These are phyloP conservation scores for Corydoras maculifer DNA, from an alignment of 2,113 vertebrate species.

Conservation along the genomic window DNA sequence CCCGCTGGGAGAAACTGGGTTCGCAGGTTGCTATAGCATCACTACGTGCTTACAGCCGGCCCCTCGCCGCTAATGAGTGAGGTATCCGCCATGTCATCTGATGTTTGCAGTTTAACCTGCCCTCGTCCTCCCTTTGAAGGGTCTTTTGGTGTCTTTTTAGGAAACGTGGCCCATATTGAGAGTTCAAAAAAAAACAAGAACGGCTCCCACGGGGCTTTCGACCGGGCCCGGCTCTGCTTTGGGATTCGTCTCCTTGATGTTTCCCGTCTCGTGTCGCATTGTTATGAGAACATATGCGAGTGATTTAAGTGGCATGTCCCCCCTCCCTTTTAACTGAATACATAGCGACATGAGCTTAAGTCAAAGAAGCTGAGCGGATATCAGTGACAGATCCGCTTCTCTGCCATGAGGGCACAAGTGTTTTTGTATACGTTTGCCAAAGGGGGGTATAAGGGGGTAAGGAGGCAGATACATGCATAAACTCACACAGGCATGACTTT, in stretches of 20 bases:
- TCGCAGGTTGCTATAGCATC: background rate
- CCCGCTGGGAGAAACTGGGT: conserved; percentile 10
- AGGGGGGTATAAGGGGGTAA: background rate
- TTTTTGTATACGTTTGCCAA: conserved; percentile 9
- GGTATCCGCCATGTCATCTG: background rate
- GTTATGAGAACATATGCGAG: conserved; percentile 33
- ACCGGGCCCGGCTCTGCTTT: background rate
- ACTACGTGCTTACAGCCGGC: too few relatives aligned
- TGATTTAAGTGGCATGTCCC: conserved; percentile 40
- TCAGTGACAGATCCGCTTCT: conserved; percentile 40
- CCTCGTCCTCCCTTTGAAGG: background rate
- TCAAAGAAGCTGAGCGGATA: conserved; percentile 35
- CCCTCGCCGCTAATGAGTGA: background rate
- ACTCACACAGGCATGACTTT: conserved; percentile 37
- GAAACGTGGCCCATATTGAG: background rate
- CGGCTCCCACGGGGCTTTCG: background rate
- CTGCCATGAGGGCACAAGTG: conserved; percentile 6
- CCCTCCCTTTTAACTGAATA: conserved; percentile 19
- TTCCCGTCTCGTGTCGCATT: background rate
- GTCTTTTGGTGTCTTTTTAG: background rate
- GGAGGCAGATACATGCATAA: conserved; percentile 24
- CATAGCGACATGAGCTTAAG: conserved; percentile 37
- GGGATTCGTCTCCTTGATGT: conserved; percentile 6
- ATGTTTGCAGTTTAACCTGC: background rate
- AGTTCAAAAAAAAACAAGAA: conserved; percentile 11